Conservation (phyloP, 2,888 invertebrate genomes). For the Hypercompe scribonia region DNA sequence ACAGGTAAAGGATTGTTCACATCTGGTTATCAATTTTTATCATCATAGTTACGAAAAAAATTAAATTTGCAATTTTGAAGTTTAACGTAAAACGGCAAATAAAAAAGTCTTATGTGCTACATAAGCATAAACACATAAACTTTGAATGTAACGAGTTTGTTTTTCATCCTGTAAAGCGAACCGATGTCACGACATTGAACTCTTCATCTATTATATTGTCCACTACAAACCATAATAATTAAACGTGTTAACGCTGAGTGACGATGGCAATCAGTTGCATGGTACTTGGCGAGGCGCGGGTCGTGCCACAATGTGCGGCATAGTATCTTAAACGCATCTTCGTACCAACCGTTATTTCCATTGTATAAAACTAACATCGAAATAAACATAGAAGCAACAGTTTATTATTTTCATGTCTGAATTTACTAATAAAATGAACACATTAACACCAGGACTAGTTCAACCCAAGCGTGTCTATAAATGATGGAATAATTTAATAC, state of each 20-base stretch:
- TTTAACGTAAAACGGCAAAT: neutral
- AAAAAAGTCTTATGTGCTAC: neutral
- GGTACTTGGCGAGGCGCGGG: neutral
- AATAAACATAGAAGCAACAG: neutral
- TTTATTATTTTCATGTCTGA: too few species aligned
- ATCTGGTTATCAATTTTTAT: neutral
- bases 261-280: constrained; percentile 8
- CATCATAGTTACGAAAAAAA: neutral
- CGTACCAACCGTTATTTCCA: neutral
- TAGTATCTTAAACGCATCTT: neutral
- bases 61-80: neutral
- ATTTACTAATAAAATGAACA: too few species aligned
- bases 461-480: too few species aligned
- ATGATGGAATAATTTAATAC: neutral
- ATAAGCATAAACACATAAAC: neutral
- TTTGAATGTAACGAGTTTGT: neutral
- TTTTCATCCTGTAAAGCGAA: neutral
- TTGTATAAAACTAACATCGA: neutral
- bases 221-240: neutral
- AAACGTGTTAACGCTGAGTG: neutral
- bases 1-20: constrained; percentile 13
- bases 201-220: neutral
- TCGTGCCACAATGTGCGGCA: neutral
- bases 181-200: neutral
- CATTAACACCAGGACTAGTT: too few species aligned